Base-by-base conservation (phyloP, 1,140 invertebrate genomes). In the Lucilia sericata region DNA sequence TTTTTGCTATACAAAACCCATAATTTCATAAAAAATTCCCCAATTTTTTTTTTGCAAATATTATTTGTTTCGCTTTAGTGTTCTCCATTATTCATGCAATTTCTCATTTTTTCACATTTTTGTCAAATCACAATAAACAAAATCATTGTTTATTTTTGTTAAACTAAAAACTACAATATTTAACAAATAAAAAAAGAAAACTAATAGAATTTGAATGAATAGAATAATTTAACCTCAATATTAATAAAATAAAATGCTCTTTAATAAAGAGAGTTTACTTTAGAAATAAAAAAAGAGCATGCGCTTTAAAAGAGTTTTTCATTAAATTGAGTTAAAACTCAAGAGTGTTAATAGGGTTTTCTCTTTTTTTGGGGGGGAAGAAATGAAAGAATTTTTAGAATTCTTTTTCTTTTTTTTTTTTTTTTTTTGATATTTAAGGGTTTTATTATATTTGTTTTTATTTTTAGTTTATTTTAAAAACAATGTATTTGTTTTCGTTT, bases 61-160 rank as follows among this genome's bases (percentile, higher is more conserved):
- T 30, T 30, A 30, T 42, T 42, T 42, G 2, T 7, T 42, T 42
- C 5, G 42, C 42, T 42, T 42, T 10, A 36, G 8, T 36, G 36
- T 36, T 36, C 36, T 8, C 36, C 36, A 42, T 7, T 7, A 8
- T 10, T 8, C 42, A 42, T 2, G 42, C 42, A 42, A 42, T 42
- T 42, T 42, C 42, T 42, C 36, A 36, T 36, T 42, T 2, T 2
- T 42, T 30, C 25, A 30, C 1, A 42, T 75, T 2, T 75, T n/a
- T 78, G 36, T 78, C 75, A 78, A 78, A 17, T 42, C 34, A 78
- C 36, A 36, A 78, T 78, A 78, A 78, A 78, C 75, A 78, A 78
- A 78, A 42, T 78, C 17, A 78, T 78, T 78, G 75, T 78, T 78
- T 78, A 78, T 42, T 30, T 78, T 42, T 78, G 25, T 75, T 75